Conservation (phyloP, 2,797 vertebrate species). For the Periparus ater region DNA sequence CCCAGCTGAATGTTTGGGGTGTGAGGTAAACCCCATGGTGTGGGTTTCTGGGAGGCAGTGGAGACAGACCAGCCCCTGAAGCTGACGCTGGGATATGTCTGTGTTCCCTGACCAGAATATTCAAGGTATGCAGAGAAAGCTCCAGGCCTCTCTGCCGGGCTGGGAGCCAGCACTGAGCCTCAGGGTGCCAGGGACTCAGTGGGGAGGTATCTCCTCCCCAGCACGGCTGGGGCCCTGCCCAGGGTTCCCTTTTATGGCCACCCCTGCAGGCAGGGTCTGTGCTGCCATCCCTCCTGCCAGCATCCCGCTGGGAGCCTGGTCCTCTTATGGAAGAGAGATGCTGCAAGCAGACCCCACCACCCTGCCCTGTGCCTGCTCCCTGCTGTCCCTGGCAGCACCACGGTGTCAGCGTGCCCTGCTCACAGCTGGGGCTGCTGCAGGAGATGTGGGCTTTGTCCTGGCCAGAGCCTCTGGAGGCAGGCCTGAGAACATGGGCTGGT, state of each 20-base stretch:
- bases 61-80: not conserved
- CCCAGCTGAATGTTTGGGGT: not conserved
- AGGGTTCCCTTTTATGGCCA: conserved; percentile 5
- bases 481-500: accelerated
- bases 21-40: accelerated
- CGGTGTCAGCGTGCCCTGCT: not conserved
- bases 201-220: accelerated
- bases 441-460: not conserved
- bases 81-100: not conserved
- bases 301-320: accelerated
- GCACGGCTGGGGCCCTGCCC: not conserved
- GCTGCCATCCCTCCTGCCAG: not conserved
- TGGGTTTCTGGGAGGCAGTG: not conserved
- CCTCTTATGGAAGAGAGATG: not conserved
- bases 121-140: not conserved
- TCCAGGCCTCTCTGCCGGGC: accelerated
- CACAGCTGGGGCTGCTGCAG: not conserved
- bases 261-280: not conserved
- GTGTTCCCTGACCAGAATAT: not conserved
- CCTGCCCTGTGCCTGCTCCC: accelerated
- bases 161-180: not conserved
- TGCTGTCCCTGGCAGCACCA: not conserved
- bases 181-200: not conserved
- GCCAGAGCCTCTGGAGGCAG: not conserved
- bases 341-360: not conserved